phyloP scores from a whole-genome alignment of 2,888 invertebrate genomes.

The Volucella inflata region DNA sequence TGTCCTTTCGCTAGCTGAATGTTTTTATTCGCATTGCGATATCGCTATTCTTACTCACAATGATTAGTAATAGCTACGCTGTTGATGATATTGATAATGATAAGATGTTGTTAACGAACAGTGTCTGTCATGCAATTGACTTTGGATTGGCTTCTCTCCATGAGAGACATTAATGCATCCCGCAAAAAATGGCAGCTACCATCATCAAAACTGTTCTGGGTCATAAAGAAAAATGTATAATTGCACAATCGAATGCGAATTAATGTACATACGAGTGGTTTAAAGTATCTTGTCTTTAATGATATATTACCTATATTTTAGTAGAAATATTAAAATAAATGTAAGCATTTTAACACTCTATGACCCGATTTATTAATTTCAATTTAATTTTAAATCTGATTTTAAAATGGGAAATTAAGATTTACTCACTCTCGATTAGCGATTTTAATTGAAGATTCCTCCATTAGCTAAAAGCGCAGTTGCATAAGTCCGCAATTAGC shows the following conservation, averaged over 20 bases:
- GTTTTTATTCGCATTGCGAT: slow-evolving; percentile 15
- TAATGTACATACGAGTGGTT: slow-evolving; percentile 4
- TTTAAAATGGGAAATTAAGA: too few relatives aligned
- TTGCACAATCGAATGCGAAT: slow-evolving; percentile 23
- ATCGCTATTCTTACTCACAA: slow-evolving; percentile 20
- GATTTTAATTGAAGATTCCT: too few relatives aligned
- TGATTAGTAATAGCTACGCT: slow-evolving; percentile 7
- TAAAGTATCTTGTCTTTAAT: too few relatives aligned
- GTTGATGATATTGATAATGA: slow-evolving; percentile 21
- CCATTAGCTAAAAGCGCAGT: too few relatives aligned
- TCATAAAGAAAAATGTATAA: slow-evolving; percentile 37
- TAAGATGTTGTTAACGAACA: slow-evolving; percentile 35
- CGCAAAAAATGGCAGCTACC: slow-evolving; percentile 7
- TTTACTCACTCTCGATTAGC: too few relatives aligned
- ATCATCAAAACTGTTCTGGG: slow-evolving; percentile 18
- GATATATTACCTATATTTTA: too few relatives aligned
- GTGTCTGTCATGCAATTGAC: slow-evolving; percentile 34
- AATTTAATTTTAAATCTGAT: too few relatives aligned
- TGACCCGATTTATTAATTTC: too few relatives aligned
- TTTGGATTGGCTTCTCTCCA: slow-evolving; percentile 17
- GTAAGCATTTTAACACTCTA: too few relatives aligned
- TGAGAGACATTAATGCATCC: slow-evolving; percentile 16
- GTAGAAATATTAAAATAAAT: too few relatives aligned
- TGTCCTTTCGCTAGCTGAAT: slow-evolving; percentile 53
- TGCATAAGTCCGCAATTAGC: too few relatives aligned